Evolutionary conservation across 2,888 invertebrate species (phyloP).

Genomic region (Formica aserva): DNA sequence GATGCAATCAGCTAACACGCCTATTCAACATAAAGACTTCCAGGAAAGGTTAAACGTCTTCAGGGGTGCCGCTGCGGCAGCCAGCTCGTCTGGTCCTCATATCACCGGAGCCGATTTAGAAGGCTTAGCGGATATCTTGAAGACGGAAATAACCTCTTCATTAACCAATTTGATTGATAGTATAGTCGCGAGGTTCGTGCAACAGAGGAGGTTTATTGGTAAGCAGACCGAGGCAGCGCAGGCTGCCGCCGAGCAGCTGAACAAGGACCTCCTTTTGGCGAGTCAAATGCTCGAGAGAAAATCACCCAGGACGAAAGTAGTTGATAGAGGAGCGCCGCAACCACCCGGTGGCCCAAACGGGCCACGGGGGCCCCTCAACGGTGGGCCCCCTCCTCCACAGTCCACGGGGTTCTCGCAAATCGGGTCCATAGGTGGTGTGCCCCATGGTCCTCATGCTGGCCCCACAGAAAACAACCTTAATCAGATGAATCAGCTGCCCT

Average conservation of each 20-base stretch:
- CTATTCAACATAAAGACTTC: constrained; percentile 88
- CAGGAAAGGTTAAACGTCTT: constrained; percentile 93
- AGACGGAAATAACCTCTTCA: constrained; percentile 95
- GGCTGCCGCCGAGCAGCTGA: constrained; percentile 93
- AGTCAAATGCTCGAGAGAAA: constrained; percentile 94
- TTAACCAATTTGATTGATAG: constrained; percentile 95
- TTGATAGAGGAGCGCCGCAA: constrained; percentile 88
- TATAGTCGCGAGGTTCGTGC: constrained; percentile 94
- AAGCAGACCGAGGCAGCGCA: constrained; percentile 93
- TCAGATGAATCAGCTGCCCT: constrained; percentile 87
- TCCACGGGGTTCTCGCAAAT: constrained; percentile 88
- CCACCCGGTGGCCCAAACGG: constrained; percentile 86
- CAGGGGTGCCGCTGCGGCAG: constrained; percentile 88
- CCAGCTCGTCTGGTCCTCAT: constrained; percentile 88
- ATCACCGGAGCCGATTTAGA: constrained; percentile 93
- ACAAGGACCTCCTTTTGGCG: constrained; percentile 93
- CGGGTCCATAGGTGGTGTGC: constrained; percentile 85
- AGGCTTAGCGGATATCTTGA: constrained; percentile 95
- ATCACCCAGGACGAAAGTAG: constrained; percentile 92
- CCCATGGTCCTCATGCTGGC: constrained; percentile 83
- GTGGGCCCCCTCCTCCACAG: constrained; percentile 85
- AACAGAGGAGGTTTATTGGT: constrained; percentile 91
- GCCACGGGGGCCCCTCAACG: constrained; percentile 84
- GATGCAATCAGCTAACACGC: constrained; percentile 87
- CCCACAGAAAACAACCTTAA: constrained; percentile 87